Base-by-base conservation (phyloP, 2,113 vertebrate species). In the Haliaeetus leucogaster region DNA sequence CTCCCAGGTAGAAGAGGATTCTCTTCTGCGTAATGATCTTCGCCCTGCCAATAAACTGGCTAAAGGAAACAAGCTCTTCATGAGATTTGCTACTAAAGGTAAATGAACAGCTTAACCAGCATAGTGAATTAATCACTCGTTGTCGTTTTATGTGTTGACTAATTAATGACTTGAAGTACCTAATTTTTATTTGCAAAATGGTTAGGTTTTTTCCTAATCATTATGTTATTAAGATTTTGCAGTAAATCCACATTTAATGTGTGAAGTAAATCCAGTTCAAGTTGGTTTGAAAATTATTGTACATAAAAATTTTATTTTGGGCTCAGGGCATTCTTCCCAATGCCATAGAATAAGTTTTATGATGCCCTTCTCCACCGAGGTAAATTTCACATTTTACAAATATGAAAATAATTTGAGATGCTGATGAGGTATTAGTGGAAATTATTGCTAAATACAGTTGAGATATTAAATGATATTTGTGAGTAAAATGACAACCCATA, bases 51-150 rank as follows among this genome's bases (percentile, higher is more conserved):
- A 98, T 97, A 99, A 98, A 96, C 97, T 99, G 65, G 99, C 99
- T 93, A 99, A 99, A 98, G 99, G 99, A 97, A 99, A 99, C 97
- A 99, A 99, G 59, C 98, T 99, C 6, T 98, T 99, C 89, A 98
- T 99, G 97, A 99, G 99, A 79, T 99, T 99, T 97, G 99, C 99
- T 91, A 99, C 99, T 6, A 99, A 99, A 93, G 99, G 99, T 99
- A 96, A 98, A 90, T 91, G 40, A 67, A 42, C 77, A 56, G n/a
- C 70, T 73, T 70, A 56, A 56, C 47, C 92, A 78, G 66, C 80
- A 71, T 82, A 42, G 45, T 30, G 32, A 84, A 68, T 63, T 79
- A 29, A 74, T 82, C 27, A 56, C 90, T 82, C 32, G 5, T 65
- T 66, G 45, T 50, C 84, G 42, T 89, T 89, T 90, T 80, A 45